phyloP scores from a whole-genome alignment of 2,113 vertebrate species.

The Mugil cephalus region DNA sequence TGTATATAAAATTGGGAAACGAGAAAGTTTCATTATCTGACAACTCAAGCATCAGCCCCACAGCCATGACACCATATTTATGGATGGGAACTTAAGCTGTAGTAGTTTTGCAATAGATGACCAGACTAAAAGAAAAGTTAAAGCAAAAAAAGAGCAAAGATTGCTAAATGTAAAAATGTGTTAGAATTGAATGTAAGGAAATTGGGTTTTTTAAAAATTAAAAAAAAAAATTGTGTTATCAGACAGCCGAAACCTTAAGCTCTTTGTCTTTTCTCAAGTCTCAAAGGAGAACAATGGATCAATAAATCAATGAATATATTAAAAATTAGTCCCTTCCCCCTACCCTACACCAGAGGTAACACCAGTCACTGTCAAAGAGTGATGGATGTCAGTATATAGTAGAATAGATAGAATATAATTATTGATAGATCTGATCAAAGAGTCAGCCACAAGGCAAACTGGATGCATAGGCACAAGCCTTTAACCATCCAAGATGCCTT shows the following conservation, averaged over 20 bases:
- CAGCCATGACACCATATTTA: too few species aligned
- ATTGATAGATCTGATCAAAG: conserved; percentile 71
- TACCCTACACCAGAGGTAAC: conserved; percentile 28
- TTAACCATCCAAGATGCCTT: too few species aligned
- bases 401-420: conserved; percentile 5
- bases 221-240: neutral
- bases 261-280: conserved; percentile 33
- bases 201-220: too few species aligned
- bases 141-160: too few species aligned
- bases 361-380: conserved; percentile 62
- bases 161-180: too few species aligned
- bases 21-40: too few species aligned
- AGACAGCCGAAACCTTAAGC: conserved; percentile 4
- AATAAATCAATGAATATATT: conserved; percentile 83
- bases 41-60: too few species aligned
- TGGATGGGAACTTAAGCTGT: too few species aligned
- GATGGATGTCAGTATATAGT: conserved; percentile 18
- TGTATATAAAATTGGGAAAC: too few species aligned
- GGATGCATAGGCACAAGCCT: neutral
- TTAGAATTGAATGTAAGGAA: too few species aligned
- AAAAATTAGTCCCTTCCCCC: conserved; percentile 54
- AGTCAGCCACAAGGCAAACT: conserved; percentile 31
- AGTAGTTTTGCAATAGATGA: too few species aligned
- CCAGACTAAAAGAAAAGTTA: too few species aligned
- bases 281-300: conserved; percentile 58